Percentiles rank a stretch among this genome's conserved stretches.
Conservation (phyloP, 2,888 invertebrate genomes). For the Ditylenchus weischeri region DNA sequence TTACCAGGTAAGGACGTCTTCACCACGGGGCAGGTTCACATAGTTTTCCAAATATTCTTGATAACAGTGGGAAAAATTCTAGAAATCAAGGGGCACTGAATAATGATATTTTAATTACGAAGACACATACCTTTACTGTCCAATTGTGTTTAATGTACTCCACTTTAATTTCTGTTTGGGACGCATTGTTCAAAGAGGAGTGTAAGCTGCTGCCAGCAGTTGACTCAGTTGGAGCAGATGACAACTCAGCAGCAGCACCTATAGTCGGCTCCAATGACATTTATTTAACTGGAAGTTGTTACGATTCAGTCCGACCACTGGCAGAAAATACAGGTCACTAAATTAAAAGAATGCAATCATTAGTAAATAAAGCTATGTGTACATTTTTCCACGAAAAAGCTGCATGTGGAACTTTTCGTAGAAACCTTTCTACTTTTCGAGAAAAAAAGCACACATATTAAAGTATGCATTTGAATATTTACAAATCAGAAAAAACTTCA, state of each 20-base stretch:
- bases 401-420: too few relatives aligned
- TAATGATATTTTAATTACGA: slow-evolving; percentile 25
- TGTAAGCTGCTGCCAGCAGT: slow-evolving; percentile 25
- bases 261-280: slow-evolving; percentile 30
- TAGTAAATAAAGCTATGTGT: too few relatives aligned
- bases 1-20: slow-evolving; percentile 52
- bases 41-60: slow-evolving; percentile 58
- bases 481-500: too few relatives aligned
- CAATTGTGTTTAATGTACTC: slow-evolving; percentile 58
- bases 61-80: slow-evolving; percentile 58
- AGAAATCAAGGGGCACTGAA: not conserved
- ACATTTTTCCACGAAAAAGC: too few relatives aligned
- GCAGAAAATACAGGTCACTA: too few relatives aligned
- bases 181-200: slow-evolving; percentile 41
- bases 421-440: too few relatives aligned
- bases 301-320: too few relatives aligned
- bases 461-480: too few relatives aligned
- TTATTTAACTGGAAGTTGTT: too few relatives aligned
- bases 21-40: slow-evolving; percentile 50
- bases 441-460: too few relatives aligned
- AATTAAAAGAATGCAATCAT: too few relatives aligned
- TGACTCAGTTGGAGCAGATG: slow-evolving; percentile 22
- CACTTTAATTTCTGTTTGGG: slow-evolving; percentile 58
- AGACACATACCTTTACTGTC: slow-evolving; percentile 55
- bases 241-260: slow-evolving; percentile 25